Evolutionary conservation across 2,113 vertebrate genomes (phyloP), one percentile per base, ranked within the genome.

Genomic region (Ceyx cyanopectus): DNA sequence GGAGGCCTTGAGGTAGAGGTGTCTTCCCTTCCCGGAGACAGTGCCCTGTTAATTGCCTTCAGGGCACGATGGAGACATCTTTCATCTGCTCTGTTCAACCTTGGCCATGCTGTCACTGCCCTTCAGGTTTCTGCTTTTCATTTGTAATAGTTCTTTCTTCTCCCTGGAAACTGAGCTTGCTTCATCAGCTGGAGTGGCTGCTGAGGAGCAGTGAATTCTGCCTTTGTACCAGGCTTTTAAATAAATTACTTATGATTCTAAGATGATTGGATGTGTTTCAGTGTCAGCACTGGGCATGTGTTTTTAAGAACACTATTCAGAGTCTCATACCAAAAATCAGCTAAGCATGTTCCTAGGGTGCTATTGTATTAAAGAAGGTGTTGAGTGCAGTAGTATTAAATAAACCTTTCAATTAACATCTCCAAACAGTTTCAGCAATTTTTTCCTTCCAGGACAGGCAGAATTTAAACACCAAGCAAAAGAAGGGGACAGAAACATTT

Each of bases 241-340:
- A 92, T 43, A 75, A 88, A 87, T 92, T 32, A 83, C 90, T 85
- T 85, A 14, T 69, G 32, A 57, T 87, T 80, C 30, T 50, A 12
- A 73, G 67, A 57, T 82, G 63, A 50, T 76, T 85, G 62, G 21
- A 46, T 91, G 22, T 82, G 46, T 69, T 93, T 87, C 81, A 57
- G 46, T 51, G 67, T 89, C 46, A 82, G 41, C 51, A 75, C 58
- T 69, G 34, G 34, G 2, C 73, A 53, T 68, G 41, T 54, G 34
- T 77, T 87, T 89, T 82, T 66, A 46, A 70, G 67, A 87, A 83
- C 45, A 7, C 32, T 54, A 1, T 54, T 79, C 45, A 76, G 76
- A 62, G 10, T 45, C 41, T 62, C 14, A 21, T 69, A 62, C 9
- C 48, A 67, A 82, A 76, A 58, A 50, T 46, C 10, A 15, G 21